Base-by-base conservation (phyloP, 2,797 vertebrate species). In the Oreochromis mossambicus region DNA sequence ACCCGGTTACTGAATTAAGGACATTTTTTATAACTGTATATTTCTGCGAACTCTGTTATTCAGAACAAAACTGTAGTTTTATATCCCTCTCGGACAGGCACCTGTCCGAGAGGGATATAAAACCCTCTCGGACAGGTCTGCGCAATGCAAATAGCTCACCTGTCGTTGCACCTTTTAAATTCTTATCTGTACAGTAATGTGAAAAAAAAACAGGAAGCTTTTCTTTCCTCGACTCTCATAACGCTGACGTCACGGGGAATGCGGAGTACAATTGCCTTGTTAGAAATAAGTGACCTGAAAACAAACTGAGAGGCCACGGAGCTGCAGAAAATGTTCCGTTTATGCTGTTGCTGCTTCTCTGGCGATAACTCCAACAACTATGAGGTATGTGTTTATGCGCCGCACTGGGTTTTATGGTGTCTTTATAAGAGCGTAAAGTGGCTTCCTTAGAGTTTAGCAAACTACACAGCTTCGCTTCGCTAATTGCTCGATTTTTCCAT, bases 211-310 rank as follows among this genome's bases (percentile, higher is more conserved):
- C 75, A 92, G 92, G 91, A 90, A 92, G 68, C 1, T 24, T 24
- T 32, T 80, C 82, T 66, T 81, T 43, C n/a, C 66, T 24, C 5
- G 11, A 82, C 79, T 79, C 94, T 15, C 92, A 63, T 96, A 95
- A 95, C 90, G 17, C 8, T 92, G 93, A 95, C 95, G 94, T 95
- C 89, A 94, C 7, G 19, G 5, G 84, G 91, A 92, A 92, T 92
- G 89, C 32, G 48, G 80, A 82, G 73, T 7, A 43, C 77, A 83
- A 52, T 87, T 50, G 51, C 81, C 83, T 90, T 93, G 93, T 93
- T 41, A 58, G 78, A 77, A 88, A 73, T 83, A 78, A 89, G 5
- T 95, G 93, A 94, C 91, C 92, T 41, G 90, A 92, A 91, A 91
- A 88, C 81, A 46, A 80, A 81, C 7, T 41, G 77, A 79, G 43